Conservation (phyloP, 2,888 invertebrate genomes). For the Xestia sexstrigata region DNA sequence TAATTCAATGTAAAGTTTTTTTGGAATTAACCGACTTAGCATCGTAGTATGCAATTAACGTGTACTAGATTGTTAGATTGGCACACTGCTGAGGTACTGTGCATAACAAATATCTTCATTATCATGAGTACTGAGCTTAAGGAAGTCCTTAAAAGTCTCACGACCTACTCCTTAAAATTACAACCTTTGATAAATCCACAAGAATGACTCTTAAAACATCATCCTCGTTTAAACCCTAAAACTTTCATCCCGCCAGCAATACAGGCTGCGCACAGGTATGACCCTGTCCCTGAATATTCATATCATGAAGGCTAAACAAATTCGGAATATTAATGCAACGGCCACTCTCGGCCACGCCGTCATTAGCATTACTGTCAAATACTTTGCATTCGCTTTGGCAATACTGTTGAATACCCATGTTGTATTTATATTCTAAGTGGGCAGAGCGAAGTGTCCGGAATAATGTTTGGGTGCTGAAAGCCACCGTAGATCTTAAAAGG, state of each 20-base stretch:
- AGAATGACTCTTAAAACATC: neutral
- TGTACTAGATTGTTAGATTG: neutral
- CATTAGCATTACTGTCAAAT: constrained; percentile 64
- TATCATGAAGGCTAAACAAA: constrained; percentile 58
- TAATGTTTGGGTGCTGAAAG: constrained; percentile 25
- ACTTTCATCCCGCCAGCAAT: constrained; percentile 28
- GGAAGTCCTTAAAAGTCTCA: neutral
- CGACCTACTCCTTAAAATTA: neutral
- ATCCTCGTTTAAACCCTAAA: constrained; percentile 11
- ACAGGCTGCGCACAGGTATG: constrained; percentile 42
- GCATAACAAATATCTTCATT: neutral
- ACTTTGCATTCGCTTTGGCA: constrained; percentile 59
- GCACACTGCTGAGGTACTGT: neutral
- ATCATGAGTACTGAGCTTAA: neutral
- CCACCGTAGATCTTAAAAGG: neutral
- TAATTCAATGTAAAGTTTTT: neutral
- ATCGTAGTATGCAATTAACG: no score
- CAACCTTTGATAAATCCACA: neutral
- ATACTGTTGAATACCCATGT: constrained; percentile 57
- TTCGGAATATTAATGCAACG: constrained; percentile 64
- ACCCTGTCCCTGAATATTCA: constrained; percentile 57
- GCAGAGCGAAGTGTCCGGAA: constrained; percentile 16
- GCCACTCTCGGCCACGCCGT: constrained; percentile 49
- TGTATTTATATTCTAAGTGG: constrained; percentile 44
- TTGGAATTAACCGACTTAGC: neutral